Conservation (phyloP, 2,113 vertebrate genomes). For the Hippoglossus stenolepis region DNA sequence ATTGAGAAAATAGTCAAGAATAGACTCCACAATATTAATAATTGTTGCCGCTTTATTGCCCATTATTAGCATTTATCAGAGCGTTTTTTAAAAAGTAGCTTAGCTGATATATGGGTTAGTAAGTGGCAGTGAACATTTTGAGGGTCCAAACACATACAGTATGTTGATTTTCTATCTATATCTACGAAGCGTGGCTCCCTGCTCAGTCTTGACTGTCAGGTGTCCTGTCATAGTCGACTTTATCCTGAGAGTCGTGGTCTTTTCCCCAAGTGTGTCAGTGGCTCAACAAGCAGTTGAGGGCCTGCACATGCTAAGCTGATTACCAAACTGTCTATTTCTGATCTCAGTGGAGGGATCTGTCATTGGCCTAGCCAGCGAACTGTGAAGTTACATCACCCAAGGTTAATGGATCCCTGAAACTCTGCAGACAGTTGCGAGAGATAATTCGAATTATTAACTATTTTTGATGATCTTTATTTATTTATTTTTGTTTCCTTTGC, state of each 20-base stretch:
- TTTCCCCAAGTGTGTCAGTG: slow-evolving; percentile 69
- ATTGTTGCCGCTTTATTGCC: too few relatives aligned
- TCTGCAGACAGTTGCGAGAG: slow-evolving; percentile 10
- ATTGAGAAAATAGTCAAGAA: too few relatives aligned
- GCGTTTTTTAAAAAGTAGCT: too few relatives aligned
- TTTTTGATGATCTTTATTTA: not conserved
- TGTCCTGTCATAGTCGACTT: not conserved
- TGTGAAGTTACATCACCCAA: slow-evolving; percentile 57
- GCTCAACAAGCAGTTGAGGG: slow-evolving; percentile 41
- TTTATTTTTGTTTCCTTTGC: not conserved
- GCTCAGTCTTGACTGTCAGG: slow-evolving; percentile 3
- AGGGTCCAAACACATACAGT: not conserved
- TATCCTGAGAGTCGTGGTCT: slow-evolving; percentile 15
- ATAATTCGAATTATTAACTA: not conserved
- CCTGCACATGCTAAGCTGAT: slow-evolving; percentile 62
- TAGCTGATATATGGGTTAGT: too few relatives aligned
- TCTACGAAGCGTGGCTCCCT: not conserved
- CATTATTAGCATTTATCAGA: too few relatives aligned
- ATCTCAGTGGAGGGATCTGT: slow-evolving; percentile 61
- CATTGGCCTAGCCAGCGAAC: slow-evolving; percentile 54
- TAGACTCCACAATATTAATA: too few relatives aligned
- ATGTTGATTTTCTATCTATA: not conserved
- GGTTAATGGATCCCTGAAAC: slow-evolving; percentile 46
- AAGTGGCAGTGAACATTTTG: too few relatives aligned
- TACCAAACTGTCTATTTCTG: slow-evolving; percentile 74